These are phyloP conservation scores for Melanotaenia boesemani DNA, from an alignment of 2,797 vertebrate genomes.

Conservation along the genomic window DNA sequence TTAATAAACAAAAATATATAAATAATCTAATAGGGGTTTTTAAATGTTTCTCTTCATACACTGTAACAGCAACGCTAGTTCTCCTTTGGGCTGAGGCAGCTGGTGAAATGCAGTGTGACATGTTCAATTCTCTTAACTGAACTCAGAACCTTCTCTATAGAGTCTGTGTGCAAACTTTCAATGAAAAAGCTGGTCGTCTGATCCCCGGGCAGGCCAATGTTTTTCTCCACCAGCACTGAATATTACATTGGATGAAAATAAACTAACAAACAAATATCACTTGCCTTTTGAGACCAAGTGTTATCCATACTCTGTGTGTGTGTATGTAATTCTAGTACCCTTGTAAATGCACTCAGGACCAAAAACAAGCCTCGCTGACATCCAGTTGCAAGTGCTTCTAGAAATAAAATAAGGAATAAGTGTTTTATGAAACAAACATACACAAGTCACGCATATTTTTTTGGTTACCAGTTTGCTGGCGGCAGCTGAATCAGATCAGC, in stretches of 20 bases:
- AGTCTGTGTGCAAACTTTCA: constrained; percentile 70
- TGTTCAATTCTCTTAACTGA: constrained; percentile 61
- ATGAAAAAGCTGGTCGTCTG: constrained; percentile 60
- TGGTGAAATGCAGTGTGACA: constrained; percentile 62
- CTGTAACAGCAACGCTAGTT: constrained; percentile 43
- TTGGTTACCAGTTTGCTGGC: constrained; percentile 87
- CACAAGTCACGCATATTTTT: constrained; percentile 80
- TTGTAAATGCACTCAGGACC: constrained; percentile 56
- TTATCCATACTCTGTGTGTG: constrained; percentile 62
- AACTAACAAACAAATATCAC: constrained; percentile 65
- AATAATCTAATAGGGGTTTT: constrained; percentile 12
- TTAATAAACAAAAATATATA: background rate
- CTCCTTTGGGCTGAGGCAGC: constrained; percentile 47
- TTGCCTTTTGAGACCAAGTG: constrained; percentile 70
- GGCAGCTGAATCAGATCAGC: constrained; percentile 84
- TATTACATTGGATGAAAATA: constrained; percentile 60
- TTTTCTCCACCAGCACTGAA: constrained; percentile 71
- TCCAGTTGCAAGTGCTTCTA: constrained; percentile 70
- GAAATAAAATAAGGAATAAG: constrained; percentile 78
- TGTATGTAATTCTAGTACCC: constrained; percentile 51
- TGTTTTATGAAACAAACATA: constrained; percentile 88
- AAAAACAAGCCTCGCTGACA: constrained; percentile 75
- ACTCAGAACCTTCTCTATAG: constrained; percentile 65
- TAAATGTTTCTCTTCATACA: constrained; percentile 56
- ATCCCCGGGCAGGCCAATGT: constrained; percentile 60